These are phyloP conservation scores for Tanytarsus gracilentus DNA, from an alignment of 2,888 invertebrate species.

Conservation along the genomic window DNA sequence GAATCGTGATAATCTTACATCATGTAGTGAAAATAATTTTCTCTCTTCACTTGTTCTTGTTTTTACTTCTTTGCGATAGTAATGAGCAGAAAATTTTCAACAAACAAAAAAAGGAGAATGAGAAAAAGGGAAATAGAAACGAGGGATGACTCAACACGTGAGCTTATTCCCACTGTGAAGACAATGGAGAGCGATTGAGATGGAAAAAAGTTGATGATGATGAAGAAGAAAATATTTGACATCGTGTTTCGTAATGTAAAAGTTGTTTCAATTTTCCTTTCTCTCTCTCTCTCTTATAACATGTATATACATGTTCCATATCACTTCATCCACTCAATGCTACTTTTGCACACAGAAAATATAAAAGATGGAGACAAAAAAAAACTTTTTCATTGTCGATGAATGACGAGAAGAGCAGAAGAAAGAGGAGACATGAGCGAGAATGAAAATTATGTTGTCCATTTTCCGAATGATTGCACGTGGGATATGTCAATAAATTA, in stretches of 20 bases:
- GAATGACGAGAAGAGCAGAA: constrained; percentile 13
- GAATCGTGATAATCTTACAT: too few species aligned
- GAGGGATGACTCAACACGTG: too few species aligned
- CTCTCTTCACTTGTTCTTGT: too few species aligned
- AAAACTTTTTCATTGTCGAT: constrained; percentile 25
- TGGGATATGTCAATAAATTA: constrained; percentile 10
- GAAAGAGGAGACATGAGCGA: not conserved
- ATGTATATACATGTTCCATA: not conserved
- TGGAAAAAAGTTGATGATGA: not conserved
- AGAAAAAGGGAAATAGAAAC: not conserved
- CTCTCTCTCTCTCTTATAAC: not conserved
- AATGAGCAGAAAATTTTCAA: not conserved
- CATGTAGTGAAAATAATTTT: too few species aligned
- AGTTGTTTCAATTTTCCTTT: constrained; percentile 17
- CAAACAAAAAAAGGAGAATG: not conserved
- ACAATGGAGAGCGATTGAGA: constrained; percentile 17
- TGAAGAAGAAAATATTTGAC: constrained; percentile 21
- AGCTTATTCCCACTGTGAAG: constrained; percentile 21
- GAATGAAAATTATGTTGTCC: constrained; percentile 27
- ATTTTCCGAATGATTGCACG: constrained; percentile 27
- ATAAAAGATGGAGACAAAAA: not conserved
- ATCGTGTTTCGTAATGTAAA: constrained; percentile 28
- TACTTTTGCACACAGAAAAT: not conserved
- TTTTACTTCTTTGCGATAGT: too few species aligned
- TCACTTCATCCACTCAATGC: not conserved